phyloP scores from a whole-genome alignment of 2,888 invertebrate species.

The Oxyscelio sp. region DNA sequence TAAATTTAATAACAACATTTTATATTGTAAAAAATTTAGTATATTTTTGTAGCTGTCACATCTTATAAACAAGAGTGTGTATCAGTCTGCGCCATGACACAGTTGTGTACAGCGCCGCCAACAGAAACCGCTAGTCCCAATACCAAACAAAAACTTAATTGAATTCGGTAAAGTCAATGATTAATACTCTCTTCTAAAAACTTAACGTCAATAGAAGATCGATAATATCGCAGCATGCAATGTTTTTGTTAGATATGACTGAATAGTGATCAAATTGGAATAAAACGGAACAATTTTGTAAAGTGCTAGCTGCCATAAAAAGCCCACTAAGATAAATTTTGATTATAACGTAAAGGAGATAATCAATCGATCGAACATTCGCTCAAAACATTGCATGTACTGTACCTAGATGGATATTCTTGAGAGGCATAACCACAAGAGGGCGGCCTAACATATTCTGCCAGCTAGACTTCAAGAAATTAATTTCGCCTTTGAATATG shows the following conservation, averaged over 20 bases:
- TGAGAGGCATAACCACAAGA: conserved; percentile 96
- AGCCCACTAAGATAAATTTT: not conserved
- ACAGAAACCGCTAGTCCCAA: too few relatives aligned
- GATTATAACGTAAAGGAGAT: not conserved
- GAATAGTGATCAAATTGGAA: conserved; percentile 3
- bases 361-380: conserved; percentile 19
- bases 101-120: too few relatives aligned
- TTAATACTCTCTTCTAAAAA: too few relatives aligned
- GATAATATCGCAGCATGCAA: conserved; percentile 23
- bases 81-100: too few relatives aligned
- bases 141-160: not conserved
- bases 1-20: too few relatives aligned
- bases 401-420: conserved; percentile 96
- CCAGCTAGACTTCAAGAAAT: conserved; percentile 99
- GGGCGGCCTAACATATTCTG: conserved; percentile 99
- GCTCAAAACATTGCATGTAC: conserved; percentile 47
- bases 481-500: conserved; percentile 98
- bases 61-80: too few relatives aligned
- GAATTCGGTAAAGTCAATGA: not conserved
- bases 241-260: conserved; percentile 35
- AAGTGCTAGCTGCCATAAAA: conserved; percentile 8
- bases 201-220: too few relatives aligned
- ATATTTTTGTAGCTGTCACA: too few relatives aligned
- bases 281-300: not conserved
- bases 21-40: too few relatives aligned